These are phyloP conservation scores for Seira musarum DNA, from an alignment of 2,888 invertebrate species.

Conservation along the genomic window DNA sequence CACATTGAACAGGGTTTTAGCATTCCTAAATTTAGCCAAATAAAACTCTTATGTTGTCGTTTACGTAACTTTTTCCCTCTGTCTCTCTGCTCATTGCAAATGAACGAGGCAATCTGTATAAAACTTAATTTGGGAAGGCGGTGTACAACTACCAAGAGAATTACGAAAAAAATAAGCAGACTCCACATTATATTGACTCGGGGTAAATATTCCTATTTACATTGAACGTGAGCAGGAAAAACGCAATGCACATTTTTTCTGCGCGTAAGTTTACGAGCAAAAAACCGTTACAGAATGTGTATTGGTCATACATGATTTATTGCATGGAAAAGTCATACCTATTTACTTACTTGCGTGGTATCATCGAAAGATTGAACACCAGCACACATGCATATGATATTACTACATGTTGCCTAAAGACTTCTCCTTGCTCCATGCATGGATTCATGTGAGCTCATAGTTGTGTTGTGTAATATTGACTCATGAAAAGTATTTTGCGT, in stretches of 20 bases:
- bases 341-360: neutral
- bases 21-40: neutral
- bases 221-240: conserved; percentile 25
- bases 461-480: no score
- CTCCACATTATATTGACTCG: neutral
- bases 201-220: neutral
- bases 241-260: conserved; percentile 38
- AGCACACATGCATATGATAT: no score
- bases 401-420: no score
- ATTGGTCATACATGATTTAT: conserved; percentile 51
- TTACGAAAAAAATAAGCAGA: neutral
- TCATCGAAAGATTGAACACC: no score
- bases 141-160: neutral
- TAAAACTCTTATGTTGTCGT: neutral
- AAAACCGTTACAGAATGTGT: conserved; percentile 27
- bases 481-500: neutral
- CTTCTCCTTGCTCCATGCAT: no score
- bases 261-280: conserved; percentile 46
- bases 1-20: neutral
- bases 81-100: neutral
- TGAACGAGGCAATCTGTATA: neutral
- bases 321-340: conserved; percentile 25
- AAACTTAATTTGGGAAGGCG: neutral
- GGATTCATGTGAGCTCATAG: no score
- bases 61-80: conserved; percentile 7